phyloP scores from a whole-genome alignment of 2,797 vertebrate species.

The Myotis planiceps region DNA sequence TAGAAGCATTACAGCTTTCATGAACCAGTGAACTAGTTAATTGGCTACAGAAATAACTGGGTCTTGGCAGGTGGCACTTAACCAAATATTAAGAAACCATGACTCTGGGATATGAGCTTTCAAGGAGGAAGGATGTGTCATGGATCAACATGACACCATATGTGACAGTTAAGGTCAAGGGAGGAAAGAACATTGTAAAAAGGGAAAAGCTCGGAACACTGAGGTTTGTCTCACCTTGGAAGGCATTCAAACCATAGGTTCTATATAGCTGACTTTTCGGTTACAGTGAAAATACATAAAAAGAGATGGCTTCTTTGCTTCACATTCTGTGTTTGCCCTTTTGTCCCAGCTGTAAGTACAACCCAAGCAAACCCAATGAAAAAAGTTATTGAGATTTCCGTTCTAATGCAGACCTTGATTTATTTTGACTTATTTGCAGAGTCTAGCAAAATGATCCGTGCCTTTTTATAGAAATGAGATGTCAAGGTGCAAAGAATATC shows the following conservation, averaged over 20 bases:
- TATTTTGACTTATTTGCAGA: background rate
- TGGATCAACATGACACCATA: background rate
- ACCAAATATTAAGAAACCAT: slow-evolving; percentile 70
- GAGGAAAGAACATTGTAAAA: slow-evolving; percentile 19
- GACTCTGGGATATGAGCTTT: slow-evolving; percentile 36
- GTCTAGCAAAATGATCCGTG: background rate
- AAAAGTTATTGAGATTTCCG: background rate
- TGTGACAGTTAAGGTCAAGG: background rate
- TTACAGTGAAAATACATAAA: background rate
- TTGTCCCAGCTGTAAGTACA: background rate
- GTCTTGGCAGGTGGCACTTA: slow-evolving; percentile 51
- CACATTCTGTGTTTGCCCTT: background rate
- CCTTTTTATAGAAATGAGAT: background rate
- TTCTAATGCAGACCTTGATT: slow-evolving; percentile 4
- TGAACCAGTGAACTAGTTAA: slow-evolving; percentile 72
- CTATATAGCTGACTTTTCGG: background rate
- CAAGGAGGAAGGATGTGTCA: slow-evolving; percentile 37
- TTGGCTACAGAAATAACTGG: slow-evolving; percentile 62
- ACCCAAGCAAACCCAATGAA: background rate
- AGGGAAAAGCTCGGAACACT: background rate
- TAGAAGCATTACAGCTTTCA: slow-evolving; percentile 50
- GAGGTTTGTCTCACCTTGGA: background rate
- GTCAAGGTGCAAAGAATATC: background rate
- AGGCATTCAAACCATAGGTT: background rate
- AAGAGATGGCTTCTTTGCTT: background rate